Evolutionary conservation across 2,888 invertebrate genomes (phyloP), one percentile per base, ranked within the genome.

Genomic region (Tetrapedia diversipes): DNA sequence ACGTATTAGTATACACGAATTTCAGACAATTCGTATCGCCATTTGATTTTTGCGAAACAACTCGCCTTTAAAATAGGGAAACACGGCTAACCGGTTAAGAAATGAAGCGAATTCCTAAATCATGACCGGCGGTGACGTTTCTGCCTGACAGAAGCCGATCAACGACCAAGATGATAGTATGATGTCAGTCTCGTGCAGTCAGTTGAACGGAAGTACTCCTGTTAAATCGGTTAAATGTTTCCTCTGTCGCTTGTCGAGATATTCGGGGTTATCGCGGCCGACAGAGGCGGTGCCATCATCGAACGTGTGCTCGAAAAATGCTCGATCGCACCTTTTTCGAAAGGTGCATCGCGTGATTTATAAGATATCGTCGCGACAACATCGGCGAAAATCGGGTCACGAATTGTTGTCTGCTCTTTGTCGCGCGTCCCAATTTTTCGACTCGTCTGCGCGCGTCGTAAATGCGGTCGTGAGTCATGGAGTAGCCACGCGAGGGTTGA

Each of bases 351-450:
- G 37, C 19, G 32, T 27, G 47, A 59, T 61, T 59, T 71, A 59
- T 24, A 63, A 47, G 34, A 19, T 29, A 61, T 22, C 39, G 34
- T 59, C 37, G 34, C 51, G 27, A 47, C 22, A 54, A 29, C 47
- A 22, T 60, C n/a, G 43, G 16, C 1, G 51, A 53, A 71, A 83
- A 79, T 83, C 71, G 63, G 75, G 67, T 61, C 81, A 45, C 53
- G 68, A 77, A 75, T 75, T 77, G 80, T 73, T 73, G 77, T 51
- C 29, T 57, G 54, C 74, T 69, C 68, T 64, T 68, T 60, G 77
- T 70, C 64, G 53, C 34, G 69, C 29, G 81, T 77, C 75, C 81
- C 67, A 83, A 83, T 83, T 83, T 83, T 81, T 75, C 41, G 56
- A 54, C 57, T 65, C 37, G 64, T 34, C 51, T 57, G 59, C 39